phyloP scores from a whole-genome alignment of 2,113 vertebrate species.

The Syrmaticus mikado region DNA sequence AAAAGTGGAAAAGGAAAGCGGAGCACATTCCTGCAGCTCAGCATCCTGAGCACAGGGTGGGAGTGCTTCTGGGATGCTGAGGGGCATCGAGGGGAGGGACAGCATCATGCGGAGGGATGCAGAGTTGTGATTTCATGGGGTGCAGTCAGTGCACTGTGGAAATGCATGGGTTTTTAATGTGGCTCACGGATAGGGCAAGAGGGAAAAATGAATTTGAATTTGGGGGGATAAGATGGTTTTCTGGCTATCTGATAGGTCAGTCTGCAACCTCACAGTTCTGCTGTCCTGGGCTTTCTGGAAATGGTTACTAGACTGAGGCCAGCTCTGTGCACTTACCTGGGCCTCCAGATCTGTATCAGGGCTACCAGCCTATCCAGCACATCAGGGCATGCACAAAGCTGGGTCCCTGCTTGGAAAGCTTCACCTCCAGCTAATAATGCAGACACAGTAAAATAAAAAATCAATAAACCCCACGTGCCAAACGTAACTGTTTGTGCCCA shows the following conservation, averaged over 20 bases:
- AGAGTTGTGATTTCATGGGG: not conserved
- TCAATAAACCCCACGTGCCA: not conserved
- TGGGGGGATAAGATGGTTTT: not conserved
- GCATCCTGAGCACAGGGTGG: not conserved
- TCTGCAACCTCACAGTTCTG: not conserved
- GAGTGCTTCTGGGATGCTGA: not conserved
- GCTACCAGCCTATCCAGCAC: not conserved
- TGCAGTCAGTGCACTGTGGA: accelerated
- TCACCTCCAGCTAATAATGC: not conserved
- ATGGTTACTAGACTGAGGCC: not conserved
- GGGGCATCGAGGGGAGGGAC: not conserved
- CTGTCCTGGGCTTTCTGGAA: not conserved
- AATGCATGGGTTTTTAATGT: accelerated
- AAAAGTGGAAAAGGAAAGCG: constrained; percentile 42
- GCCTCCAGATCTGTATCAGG: not conserved
- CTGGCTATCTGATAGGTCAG: not conserved
- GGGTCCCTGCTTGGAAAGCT: not conserved
- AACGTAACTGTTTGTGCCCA: not conserved
- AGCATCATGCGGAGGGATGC: not conserved
- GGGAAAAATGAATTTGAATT: not conserved
- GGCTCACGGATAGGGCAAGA: not conserved
- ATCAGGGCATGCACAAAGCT: not conserved
- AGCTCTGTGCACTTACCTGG: not conserved
- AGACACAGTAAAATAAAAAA: not conserved
- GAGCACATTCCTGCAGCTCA: not conserved